phyloP scores from a whole-genome alignment of 2,888 invertebrate species.

The Drosophila emarginata region DNA sequence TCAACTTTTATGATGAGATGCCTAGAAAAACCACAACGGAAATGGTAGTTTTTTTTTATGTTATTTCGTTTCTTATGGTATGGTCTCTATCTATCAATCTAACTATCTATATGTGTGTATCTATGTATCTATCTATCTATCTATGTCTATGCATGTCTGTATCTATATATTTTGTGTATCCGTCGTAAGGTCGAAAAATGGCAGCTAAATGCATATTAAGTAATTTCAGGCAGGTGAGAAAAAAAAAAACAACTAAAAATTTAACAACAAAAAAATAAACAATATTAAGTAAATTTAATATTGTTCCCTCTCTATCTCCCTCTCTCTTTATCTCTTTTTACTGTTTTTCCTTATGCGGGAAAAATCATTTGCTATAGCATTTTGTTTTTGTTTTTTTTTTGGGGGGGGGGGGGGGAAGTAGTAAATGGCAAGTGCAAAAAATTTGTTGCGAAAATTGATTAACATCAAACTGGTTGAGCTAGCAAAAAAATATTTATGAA shows the following conservation, averaged over 20 bases:
- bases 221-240: conserved; percentile 50
- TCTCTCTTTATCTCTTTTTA: not conserved
- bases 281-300: conserved; percentile 28
- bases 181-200: conserved; percentile 62
- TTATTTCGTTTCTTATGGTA: conserved; percentile 44
- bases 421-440: conserved; percentile 72
- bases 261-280: conserved; percentile 27
- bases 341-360: conserved; percentile 39
- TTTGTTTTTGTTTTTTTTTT: conserved; percentile 14
- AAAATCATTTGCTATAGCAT: conserved; percentile 41
- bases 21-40: conserved; percentile 62
- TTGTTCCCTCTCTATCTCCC: conserved; percentile 18
- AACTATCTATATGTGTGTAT: conserved; percentile 31
- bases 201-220: conserved; percentile 68
- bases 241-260: conserved; percentile 34
- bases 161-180: conserved; percentile 35
- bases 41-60: conserved; percentile 55
- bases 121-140: conserved; percentile 36
- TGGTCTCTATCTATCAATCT: conserved; percentile 38
- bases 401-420: not conserved
- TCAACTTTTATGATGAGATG: conserved; percentile 38
- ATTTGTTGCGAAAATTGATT: conserved; percentile 73
- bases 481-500: conserved; percentile 46
- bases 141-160: conserved; percentile 4
- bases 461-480: conserved; percentile 68